phyloP scores from a whole-genome alignment of 1,140 invertebrate genomes.

The Aphelenchoides fujianensis region DNA sequence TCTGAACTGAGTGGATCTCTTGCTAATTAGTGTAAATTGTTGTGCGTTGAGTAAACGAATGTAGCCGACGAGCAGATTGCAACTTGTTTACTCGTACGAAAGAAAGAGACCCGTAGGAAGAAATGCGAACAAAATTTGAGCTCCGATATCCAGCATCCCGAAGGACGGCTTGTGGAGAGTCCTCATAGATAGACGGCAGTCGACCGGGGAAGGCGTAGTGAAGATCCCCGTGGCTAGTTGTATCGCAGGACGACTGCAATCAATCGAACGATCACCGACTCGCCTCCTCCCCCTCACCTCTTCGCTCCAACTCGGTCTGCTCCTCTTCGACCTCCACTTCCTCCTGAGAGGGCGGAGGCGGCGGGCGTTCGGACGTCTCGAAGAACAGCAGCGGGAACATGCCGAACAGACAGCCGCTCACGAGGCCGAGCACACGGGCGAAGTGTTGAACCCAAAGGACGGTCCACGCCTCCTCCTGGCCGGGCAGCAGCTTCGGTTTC shows the following conservation, averaged over 20 bases:
- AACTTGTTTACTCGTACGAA: too few relatives aligned
- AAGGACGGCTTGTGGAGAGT: too few relatives aligned
- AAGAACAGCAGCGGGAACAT: conserved; percentile 83
- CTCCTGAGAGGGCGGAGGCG: conserved; percentile 13
- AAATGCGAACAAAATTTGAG: too few relatives aligned
- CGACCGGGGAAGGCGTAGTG: too few relatives aligned
- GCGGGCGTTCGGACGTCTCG: conserved; percentile 23
- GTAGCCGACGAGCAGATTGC: too few relatives aligned
- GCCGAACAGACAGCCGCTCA: conserved; percentile 82
- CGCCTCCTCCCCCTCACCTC: not conserved
- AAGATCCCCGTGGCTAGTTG: too few relatives aligned
- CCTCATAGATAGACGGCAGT: too few relatives aligned
- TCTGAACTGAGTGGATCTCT: too few relatives aligned
- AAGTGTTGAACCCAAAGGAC: conserved; percentile 51
- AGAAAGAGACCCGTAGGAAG: too few relatives aligned
- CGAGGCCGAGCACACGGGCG: conserved; percentile 75
- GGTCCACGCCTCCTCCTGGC: conserved; percentile 77
- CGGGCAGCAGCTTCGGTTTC: conserved; percentile 73
- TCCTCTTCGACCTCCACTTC: conserved; percentile 25
- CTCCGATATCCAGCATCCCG: too few relatives aligned
- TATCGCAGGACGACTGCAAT: not conserved
- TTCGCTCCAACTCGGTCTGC: conserved; percentile 22
- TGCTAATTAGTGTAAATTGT: too few relatives aligned
- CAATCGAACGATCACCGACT: not conserved
- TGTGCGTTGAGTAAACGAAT: too few relatives aligned